phyloP scores from a whole-genome alignment of 2,113 vertebrate species.

The Gallinago paraguaiae region DNA sequence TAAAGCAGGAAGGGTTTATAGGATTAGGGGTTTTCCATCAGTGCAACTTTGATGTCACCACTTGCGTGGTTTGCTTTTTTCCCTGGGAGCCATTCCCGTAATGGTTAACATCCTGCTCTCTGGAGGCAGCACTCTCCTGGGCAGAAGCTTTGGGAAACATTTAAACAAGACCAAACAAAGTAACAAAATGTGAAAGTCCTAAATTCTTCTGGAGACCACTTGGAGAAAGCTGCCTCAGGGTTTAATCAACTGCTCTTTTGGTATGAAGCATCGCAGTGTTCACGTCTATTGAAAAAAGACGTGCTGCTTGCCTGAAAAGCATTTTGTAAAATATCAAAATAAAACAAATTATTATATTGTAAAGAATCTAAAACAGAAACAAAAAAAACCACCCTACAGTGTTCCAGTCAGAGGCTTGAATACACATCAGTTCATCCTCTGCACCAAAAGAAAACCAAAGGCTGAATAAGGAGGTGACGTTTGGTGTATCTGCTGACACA shows the following conservation, averaged over 20 bases:
- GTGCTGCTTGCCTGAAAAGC: background rate
- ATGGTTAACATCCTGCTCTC: background rate
- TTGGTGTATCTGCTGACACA: rapidly evolving
- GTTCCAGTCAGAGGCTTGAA: background rate
- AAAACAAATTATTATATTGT: background rate
- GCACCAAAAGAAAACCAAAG: background rate
- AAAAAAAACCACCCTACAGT: too few species aligned
- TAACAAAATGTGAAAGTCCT: background rate
- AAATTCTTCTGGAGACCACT: background rate
- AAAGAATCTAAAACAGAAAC: background rate
- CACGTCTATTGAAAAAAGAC: background rate
- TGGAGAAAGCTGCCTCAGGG: background rate
- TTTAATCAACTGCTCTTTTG: background rate
- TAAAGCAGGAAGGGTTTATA: constrained; percentile 60
- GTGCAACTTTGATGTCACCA: constrained; percentile 53
- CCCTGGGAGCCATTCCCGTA: background rate
- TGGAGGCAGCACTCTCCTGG: background rate
- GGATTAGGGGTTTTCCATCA: constrained; percentile 52
- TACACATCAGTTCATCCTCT: background rate
- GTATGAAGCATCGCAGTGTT: background rate
- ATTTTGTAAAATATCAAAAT: background rate
- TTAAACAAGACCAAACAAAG: constrained; percentile 55
- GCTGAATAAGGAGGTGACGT: background rate
- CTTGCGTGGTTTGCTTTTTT: background rate
- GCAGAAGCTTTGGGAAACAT: constrained; percentile 10